Percentiles rank a stretch among this genome's conserved stretches.
Conservation (phyloP, 2,797 vertebrate genomes). For the Syngnathus acus region DNA sequence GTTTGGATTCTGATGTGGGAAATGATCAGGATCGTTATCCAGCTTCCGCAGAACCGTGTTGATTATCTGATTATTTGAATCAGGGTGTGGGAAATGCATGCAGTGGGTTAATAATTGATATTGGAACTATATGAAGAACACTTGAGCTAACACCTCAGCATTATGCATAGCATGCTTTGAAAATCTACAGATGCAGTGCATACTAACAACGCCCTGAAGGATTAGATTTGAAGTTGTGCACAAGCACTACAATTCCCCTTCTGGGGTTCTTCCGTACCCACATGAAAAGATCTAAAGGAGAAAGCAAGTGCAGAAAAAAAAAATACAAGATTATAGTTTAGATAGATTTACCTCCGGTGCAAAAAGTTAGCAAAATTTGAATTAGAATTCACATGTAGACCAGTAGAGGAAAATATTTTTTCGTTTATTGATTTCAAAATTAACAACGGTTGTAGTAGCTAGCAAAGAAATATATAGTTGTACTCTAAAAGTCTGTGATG, state of each 20-base stretch:
- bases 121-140: conserved; percentile 10
- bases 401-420: no score
- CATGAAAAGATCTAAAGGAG: conserved; percentile 44
- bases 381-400: neutral
- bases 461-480: no score
- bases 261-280: conserved; percentile 30
- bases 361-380: neutral
- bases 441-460: no score
- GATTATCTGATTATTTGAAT: no score
- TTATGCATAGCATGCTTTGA: conserved; percentile 20
- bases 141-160: conserved; percentile 19
- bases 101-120: conserved; percentile 31
- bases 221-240: conserved; percentile 27
- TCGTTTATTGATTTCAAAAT: no score
- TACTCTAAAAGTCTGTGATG: no score
- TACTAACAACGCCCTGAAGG: conserved; percentile 28
- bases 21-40: no score
- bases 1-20: no score
- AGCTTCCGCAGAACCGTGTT: no score
- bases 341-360: neutral
- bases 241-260: conserved; percentile 13
- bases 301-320: conserved; percentile 12
- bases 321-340: conserved; percentile 16
- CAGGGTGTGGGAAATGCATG: conserved; percentile 5
- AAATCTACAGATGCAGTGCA: conserved; percentile 35